A percentile compares a stretch with the other conserved stretches of the same genome.
Evolutionary conservation across 2,888 invertebrate genomes (phyloP).

Genomic region (Melieria omissa): DNA sequence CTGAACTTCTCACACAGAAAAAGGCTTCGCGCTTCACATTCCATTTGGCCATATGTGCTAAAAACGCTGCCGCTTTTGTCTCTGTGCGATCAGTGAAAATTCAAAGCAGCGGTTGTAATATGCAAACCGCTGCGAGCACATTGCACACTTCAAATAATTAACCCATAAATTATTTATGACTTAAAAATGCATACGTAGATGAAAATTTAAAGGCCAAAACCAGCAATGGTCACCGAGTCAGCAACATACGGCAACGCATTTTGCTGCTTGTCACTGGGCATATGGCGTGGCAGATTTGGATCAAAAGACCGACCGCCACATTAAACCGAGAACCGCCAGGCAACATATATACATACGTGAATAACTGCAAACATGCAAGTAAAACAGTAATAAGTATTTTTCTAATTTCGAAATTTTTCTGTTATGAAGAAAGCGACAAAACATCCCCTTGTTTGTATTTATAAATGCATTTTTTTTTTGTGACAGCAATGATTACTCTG

Average conservation of each 20-base stretch:
- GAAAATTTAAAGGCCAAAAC: not conserved
- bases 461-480: not conserved
- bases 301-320: slow-evolving; percentile 13
- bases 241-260: not conserved
- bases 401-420: slow-evolving; percentile 37
- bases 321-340: slow-evolving; percentile 54
- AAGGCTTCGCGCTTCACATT: not conserved
- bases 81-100: not conserved
- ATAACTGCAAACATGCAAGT: not conserved
- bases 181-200: slow-evolving; percentile 11
- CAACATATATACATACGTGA: slow-evolving; percentile 40
- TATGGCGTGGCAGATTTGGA: slow-evolving; percentile 39
- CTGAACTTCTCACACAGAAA: not conserved
- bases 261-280: slow-evolving; percentile 51
- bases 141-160: slow-evolving; percentile 41
- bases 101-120: not conserved
- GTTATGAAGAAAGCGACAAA: slow-evolving; percentile 11
- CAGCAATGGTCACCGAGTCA: too few species aligned
- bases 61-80: slow-evolving; percentile 36
- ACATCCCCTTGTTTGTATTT: too few species aligned
- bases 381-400: not conserved
- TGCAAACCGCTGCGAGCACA: slow-evolving; percentile 12
- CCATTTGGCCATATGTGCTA: slow-evolving; percentile 57
- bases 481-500: not conserved
- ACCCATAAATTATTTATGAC: slow-evolving; percentile 32